These are phyloP conservation scores for Scaptomyza parva DNA, from an alignment of 2,888 invertebrate species.

Conservation along the genomic window DNA sequence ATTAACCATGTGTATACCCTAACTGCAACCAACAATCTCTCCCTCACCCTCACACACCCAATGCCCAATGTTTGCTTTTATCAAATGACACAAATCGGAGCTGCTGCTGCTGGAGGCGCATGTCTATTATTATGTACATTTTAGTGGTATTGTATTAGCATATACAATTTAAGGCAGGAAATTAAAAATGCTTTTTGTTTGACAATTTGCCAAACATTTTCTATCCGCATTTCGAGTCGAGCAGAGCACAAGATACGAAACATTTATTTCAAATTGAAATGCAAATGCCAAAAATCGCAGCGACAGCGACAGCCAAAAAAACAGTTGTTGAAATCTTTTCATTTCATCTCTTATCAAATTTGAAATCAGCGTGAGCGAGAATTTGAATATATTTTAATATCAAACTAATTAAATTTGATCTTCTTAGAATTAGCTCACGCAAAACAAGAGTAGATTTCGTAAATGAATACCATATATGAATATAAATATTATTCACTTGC, in stretches of 20 bases:
- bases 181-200: slow-evolving; percentile 76
- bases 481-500: slow-evolving; percentile 29
- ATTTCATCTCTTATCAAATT: slow-evolving; percentile 45
- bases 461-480: slow-evolving; percentile 33
- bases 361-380: slow-evolving; percentile 9
- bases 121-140: slow-evolving; percentile 1
- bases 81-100: slow-evolving; percentile 54
- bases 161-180: slow-evolving; percentile 77
- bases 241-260: slow-evolving; percentile 32
- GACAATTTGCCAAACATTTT: slow-evolving; percentile 78
- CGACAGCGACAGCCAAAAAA: slow-evolving; percentile 15
- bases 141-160: slow-evolving; percentile 64
- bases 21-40: slow-evolving; percentile 29
- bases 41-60: too few relatives aligned
- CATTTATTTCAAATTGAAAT: slow-evolving; percentile 56
- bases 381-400: slow-evolving; percentile 7
- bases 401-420: slow-evolving; percentile 15
- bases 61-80: slow-evolving; percentile 35
- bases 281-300: slow-evolving; percentile 38
- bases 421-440: slow-evolving; percentile 47
- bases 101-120: slow-evolving; percentile 7
- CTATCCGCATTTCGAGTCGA: slow-evolving; percentile 65
- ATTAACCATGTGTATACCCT: slow-evolving; percentile 41
- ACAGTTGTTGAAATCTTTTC: slow-evolving; percentile 11
- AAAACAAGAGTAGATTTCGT: neutral